Conservation (phyloP, 2,888 invertebrate species). For the Allolobophora icterica region DNA sequence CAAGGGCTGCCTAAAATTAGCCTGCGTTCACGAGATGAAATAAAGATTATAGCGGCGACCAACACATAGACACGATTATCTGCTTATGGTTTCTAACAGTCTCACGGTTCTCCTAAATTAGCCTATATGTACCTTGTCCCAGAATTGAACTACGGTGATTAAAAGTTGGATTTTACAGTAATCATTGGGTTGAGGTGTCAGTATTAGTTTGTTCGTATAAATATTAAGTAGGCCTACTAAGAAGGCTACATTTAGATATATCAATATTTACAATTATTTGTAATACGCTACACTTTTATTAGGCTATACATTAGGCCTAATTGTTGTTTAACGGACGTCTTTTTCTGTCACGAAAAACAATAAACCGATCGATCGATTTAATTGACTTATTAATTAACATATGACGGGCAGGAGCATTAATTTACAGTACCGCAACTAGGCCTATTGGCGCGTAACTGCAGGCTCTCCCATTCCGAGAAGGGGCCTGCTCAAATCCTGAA, state of each 20-base stretch:
- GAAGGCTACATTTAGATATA: too few relatives aligned
- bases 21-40: background rate
- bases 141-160: background rate
- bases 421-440: too few relatives aligned
- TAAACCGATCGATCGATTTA: background rate
- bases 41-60: background rate
- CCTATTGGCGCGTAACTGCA: background rate
- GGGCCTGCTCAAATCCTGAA: background rate
- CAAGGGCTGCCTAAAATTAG: background rate
- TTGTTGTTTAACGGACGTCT: too few relatives aligned
- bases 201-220: too few relatives aligned
- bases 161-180: background rate
- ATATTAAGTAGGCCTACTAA: too few relatives aligned
- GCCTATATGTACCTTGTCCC: background rate
- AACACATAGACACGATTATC: background rate
- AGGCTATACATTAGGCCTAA: too few relatives aligned
- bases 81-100: background rate
- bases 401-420: background rate
- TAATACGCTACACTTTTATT: too few relatives aligned
- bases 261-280: too few relatives aligned
- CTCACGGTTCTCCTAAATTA: background rate
- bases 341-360: too few relatives aligned
- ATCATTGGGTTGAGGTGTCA: too few relatives aligned
- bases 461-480: background rate
- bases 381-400: background rate